These are phyloP conservation scores for Charaxes varanes DNA, from an alignment of 1,140 invertebrate species.

Conservation along the genomic window DNA sequence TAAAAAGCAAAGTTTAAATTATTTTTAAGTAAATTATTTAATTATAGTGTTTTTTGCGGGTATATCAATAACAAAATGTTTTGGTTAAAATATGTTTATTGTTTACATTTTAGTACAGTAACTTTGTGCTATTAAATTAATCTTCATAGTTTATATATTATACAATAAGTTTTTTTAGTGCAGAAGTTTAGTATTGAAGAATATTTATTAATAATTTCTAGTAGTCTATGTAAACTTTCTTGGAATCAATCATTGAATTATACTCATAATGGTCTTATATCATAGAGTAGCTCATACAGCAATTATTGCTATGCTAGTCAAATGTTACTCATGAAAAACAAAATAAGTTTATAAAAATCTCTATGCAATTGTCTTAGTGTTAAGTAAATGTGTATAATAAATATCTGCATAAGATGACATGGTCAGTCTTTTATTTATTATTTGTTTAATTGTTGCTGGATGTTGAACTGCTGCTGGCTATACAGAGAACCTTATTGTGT, in stretches of 20 bases:
- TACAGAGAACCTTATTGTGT: too few species aligned
- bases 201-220: background rate
- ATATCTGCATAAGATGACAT: conserved; percentile 50
- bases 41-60: conserved; percentile 12
- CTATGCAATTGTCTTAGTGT: conserved; percentile 47
- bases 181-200: conserved; percentile 5
- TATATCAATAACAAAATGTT: conserved; percentile 14
- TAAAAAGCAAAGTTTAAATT: background rate
- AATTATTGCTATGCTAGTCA: conserved; percentile 57
- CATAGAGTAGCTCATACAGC: conserved; percentile 34
- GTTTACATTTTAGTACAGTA: conserved; percentile 8
- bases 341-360: conserved; percentile 30
- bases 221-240: background rate
- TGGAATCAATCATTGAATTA: background rate
- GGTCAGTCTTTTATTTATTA: conserved; percentile 70
- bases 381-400: conserved; percentile 46
- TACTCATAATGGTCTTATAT: background rate
- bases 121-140: conserved; percentile 18
- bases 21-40: conserved; percentile 5
- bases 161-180: conserved; percentile 2
- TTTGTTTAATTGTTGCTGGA: too few species aligned
- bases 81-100: conserved; percentile 19
- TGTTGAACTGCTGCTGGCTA: too few species aligned
- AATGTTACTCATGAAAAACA: conserved; percentile 35
- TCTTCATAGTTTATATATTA: background rate